Evolutionary conservation across 2,113 vertebrate species (phyloP), one percentile per base, ranked within the genome.

Genomic region (Trematomus loennbergii): DNA sequence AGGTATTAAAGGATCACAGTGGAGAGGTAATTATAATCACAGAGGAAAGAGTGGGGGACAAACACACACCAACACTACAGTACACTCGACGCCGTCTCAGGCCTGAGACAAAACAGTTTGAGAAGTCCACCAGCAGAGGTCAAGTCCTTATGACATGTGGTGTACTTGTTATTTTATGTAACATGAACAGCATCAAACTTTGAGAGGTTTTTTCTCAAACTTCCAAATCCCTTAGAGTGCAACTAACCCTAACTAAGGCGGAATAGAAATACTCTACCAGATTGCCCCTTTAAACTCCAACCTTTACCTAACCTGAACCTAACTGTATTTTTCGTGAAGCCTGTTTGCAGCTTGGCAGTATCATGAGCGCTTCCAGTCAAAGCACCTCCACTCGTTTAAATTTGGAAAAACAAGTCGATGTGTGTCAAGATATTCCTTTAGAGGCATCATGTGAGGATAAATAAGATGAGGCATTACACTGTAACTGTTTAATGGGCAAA

Each of bases 1-100:
- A 87, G 78, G 87, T 86, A 84, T 89, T 84, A 90, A 87, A 81
- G 88, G 81, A 92, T 90, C 78, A 59, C 18, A 49, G 74, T 79
- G 63, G 83, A 85, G 75, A 88, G 87, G 87, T 92, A 92, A 94
- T 93, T 94, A 92, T 86, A 80, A 82, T 75, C 65, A 74, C 75
- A 81, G 25, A 59, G 75, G 25, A 52, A 36, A 62, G 46, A 72
- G 64, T 52, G 43, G 29, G 74, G 76, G 82, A 87, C 85, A 83
- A 85, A 89, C 29, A 79, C 76, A 82, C 64, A 65, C 85, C 69
- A 72, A 83, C 73, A 79, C 40, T 5, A 9, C 68, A 79, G 29
- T 5, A 9, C 36, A 61, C 9, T 50, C 15, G 49, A 3, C 0
- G n/a, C 59, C 72, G 53, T 73, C 62, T 54, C 4, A 72, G 52